These are phyloP conservation scores for Sipha maydis DNA, from an alignment of 2,888 invertebrate species.

Conservation along the genomic window DNA sequence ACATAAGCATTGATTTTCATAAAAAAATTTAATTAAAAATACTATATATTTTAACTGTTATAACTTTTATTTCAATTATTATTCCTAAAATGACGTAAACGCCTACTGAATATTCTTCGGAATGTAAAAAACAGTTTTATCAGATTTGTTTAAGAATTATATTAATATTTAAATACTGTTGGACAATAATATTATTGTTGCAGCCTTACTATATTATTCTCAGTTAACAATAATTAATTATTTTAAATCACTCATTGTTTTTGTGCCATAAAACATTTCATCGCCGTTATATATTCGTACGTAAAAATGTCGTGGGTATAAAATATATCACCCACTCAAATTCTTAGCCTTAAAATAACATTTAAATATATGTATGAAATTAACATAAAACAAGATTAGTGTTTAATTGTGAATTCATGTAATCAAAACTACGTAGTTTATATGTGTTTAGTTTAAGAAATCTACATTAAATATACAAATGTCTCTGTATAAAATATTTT, in stretches of 20 bases:
- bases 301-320: background rate
- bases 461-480: background rate
- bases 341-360: background rate
- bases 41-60: background rate
- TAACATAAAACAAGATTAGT: background rate
- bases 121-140: background rate
- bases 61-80: no score
- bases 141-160: background rate
- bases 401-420: background rate
- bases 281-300: background rate
- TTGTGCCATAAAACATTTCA: background rate
- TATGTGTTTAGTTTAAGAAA: no score
- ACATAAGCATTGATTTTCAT: no score
- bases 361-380: background rate
- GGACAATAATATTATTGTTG: background rate
- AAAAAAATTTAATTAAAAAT: background rate
- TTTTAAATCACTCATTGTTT: constrained; percentile 34
- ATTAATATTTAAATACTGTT: background rate
- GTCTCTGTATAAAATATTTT: no score
- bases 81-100: background rate
- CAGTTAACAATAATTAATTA: constrained; percentile 43
- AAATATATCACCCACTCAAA: background rate
- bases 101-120: constrained; percentile 11
- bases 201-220: background rate
- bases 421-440: background rate